Evolutionary conservation across 2,113 vertebrate species (phyloP), one percentile per base, ranked within the genome.

Genomic region (Notarius lentiginosus): DNA sequence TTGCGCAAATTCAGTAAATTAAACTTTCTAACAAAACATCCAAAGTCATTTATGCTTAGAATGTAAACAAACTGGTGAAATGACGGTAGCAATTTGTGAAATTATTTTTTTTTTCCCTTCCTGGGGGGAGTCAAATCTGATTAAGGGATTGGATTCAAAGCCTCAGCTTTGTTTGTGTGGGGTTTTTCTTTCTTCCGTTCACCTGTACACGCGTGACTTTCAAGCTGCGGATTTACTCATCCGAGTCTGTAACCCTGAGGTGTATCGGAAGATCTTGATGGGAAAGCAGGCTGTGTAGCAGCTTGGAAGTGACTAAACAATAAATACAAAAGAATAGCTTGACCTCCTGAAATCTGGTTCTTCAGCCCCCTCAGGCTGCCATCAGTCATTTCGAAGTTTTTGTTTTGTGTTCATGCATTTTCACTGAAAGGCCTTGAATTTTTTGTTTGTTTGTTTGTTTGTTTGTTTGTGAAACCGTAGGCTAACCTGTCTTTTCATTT

Each of bases 401-500:
- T 66, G 49, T 11, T 1, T 30, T 30, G 22, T 56, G 56, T 24
- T 65, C 18, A 10, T 73, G 27, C 30, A 22, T 72, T 72, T 56
- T 72, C 56, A 85, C 56, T 61, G 58, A 27, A 61, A 27, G 24
- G 14, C 4, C 11, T 61, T n/a, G 20, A 34, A 72, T 27, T 77
- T 17, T 5, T n/a, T n/a, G n/a, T n/a, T n/a, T 4, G 0, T 41
- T 41, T 41, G 0, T 41, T 41, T 34, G 0, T 34, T 34, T 34
- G 0, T 34, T 34, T 1, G 34, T 79, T 55, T 4, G 6, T 60
- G 79, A 34, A 79, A 55, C 56, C 58, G 3, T 60, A 81, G 34
- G 14, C 51, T 91, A 80, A 87, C 84, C 27, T 86, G 49, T 87
- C 76, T 10, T 87, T 80, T 86, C 70, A 60, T 87, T 91, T 73